phyloP scores from a whole-genome alignment of 2,888 invertebrate species.

The Microdon myrmicae region DNA sequence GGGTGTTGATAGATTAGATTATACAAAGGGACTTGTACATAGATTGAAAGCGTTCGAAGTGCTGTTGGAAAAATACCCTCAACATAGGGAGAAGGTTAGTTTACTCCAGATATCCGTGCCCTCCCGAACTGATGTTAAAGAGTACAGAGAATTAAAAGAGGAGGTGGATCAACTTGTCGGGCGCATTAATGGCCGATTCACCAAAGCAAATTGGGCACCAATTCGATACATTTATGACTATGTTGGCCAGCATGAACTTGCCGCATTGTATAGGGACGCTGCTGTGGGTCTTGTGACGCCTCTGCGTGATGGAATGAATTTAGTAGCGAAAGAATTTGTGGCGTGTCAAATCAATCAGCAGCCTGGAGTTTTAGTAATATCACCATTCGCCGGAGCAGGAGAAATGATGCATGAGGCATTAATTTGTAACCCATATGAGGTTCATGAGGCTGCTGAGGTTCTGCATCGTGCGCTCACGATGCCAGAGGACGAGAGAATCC shows the following conservation, averaged over 20 bases:
- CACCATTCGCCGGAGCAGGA: constrained; percentile 91
- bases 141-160: constrained; percentile 89
- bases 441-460: constrained; percentile 87
- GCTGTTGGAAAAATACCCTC: constrained; percentile 83
- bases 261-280: constrained; percentile 87
- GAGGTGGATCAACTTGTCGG: constrained; percentile 90
- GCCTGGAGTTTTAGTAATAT: constrained; percentile 87
- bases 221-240: constrained; percentile 88
- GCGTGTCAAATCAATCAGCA: constrained; percentile 89
- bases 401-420: constrained; percentile 95
- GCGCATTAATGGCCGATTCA: constrained; percentile 86
- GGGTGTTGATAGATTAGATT: constrained; percentile 89
- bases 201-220: constrained; percentile 92
- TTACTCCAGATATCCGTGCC: constrained; percentile 88
- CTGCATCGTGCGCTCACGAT: constrained; percentile 88
- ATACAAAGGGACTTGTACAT: constrained; percentile 89
- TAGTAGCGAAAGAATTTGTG: constrained; percentile 92
- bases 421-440: constrained; percentile 89
- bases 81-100: constrained; percentile 83
- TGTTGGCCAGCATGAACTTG: constrained; percentile 85
- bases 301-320: constrained; percentile 89
- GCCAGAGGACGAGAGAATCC: constrained; percentile 87
- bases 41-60: constrained; percentile 85
- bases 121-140: constrained; percentile 88
- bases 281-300: constrained; percentile 90